These are phyloP conservation scores for Periophthalmus modestus DNA, from an alignment of 2,113 vertebrate genomes.

Conservation along the genomic window DNA sequence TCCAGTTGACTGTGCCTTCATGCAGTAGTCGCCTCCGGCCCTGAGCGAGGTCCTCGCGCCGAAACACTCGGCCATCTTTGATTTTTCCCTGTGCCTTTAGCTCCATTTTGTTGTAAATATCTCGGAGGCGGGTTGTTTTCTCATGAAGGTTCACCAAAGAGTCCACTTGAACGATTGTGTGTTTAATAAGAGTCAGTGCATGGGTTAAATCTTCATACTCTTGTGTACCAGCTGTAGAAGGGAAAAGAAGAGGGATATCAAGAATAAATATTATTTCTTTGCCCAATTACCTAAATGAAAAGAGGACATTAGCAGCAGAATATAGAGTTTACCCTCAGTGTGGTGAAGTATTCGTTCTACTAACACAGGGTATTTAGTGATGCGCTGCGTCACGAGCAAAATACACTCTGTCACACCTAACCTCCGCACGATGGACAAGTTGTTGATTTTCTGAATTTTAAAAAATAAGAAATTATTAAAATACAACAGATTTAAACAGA, in stretches of 20 bases:
- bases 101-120: slow-evolving; percentile 88
- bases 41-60: slow-evolving; percentile 84
- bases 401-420: slow-evolving; percentile 91
- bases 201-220: slow-evolving; percentile 84
- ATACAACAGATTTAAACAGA: neutral
- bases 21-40: slow-evolving; percentile 78
- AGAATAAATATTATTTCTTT: neutral
- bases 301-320: neutral
- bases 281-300: neutral
- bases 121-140: slow-evolving; percentile 85
- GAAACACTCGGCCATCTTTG: slow-evolving; percentile 87
- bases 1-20: slow-evolving; percentile 90
- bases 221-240: slow-evolving; percentile 78
- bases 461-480: neutral
- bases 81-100: slow-evolving; percentile 85
- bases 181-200: slow-evolving; percentile 85
- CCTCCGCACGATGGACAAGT: slow-evolving; percentile 87
- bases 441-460: slow-evolving; percentile 85
- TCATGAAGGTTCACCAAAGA: slow-evolving; percentile 83
- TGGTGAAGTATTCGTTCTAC: slow-evolving; percentile 91
- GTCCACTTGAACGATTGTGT: slow-evolving; percentile 87
- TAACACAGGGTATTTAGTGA: slow-evolving; percentile 94
- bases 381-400: slow-evolving; percentile 92
- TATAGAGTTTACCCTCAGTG: slow-evolving; percentile 82
- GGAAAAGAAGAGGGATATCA: neutral